phyloP scores from a whole-genome alignment of 2,797 vertebrate species.

The Lacerta agilis region DNA sequence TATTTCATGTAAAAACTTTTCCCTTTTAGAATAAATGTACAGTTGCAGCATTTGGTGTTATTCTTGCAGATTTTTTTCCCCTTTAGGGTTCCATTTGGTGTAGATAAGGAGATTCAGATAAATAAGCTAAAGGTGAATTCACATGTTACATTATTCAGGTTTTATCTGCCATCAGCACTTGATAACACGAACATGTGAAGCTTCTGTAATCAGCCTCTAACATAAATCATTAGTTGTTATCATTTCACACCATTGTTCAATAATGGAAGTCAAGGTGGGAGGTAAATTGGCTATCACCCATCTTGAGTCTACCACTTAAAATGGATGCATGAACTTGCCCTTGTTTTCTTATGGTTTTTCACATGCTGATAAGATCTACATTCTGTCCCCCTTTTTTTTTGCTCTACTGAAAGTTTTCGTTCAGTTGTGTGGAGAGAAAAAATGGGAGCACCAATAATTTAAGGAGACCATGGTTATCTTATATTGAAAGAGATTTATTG shows the following conservation, averaged over 20 bases:
- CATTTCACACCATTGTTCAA: background rate
- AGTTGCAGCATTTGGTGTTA: background rate
- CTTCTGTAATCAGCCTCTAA: background rate
- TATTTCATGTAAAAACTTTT: background rate
- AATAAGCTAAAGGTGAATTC: conserved; percentile 1
- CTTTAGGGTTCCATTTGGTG: background rate
- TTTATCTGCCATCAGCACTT: background rate
- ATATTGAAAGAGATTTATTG: conserved; percentile 35
- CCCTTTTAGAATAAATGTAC: background rate
- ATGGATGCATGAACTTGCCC: background rate
- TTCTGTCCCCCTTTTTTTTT: background rate
- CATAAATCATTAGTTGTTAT: background rate
- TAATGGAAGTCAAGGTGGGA: background rate
- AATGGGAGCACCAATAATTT: conserved; percentile 20
- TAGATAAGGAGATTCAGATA: background rate
- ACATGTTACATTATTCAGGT: background rate
- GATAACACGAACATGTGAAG: background rate
- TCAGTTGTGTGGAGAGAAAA: background rate
- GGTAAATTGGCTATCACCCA: background rate
- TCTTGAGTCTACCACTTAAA: background rate
- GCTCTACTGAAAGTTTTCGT: background rate
- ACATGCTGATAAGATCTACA: background rate
- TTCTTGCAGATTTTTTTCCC: background rate
- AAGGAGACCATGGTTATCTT: conserved; percentile 20
- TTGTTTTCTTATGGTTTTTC: background rate